Evolutionary conservation across 2,797 vertebrate species (phyloP).

Genomic region (Cirrhinus mrigala): DNA sequence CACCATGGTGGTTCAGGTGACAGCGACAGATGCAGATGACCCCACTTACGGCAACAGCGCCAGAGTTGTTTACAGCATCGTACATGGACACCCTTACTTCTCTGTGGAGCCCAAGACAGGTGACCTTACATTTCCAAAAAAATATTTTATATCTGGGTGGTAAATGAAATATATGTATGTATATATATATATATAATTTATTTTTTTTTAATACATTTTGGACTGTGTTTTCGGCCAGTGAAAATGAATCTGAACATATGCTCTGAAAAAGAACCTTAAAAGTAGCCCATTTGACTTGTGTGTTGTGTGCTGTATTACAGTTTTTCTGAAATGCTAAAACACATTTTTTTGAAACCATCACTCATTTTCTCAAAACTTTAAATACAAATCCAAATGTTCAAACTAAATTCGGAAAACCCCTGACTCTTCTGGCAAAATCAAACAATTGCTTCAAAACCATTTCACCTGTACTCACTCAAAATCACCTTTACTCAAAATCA

Average conservation of each 20-base stretch:
- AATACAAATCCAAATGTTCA: too few species aligned
- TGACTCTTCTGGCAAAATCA: too few species aligned
- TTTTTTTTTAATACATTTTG: too few species aligned
- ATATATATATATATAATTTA: too few species aligned
- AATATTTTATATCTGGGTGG: neutral
- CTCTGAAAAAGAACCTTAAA: neutral
- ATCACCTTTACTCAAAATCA: too few species aligned
- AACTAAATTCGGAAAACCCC: too few species aligned
- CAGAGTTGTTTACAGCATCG: slow-evolving; percentile 94
- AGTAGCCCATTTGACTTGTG: neutral
- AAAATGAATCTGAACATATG: neutral
- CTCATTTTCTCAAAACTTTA: too few species aligned
- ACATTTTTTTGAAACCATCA: too few species aligned
- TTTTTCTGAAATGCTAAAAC: too few species aligned
- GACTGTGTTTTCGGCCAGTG: neutral
- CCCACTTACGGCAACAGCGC: slow-evolving; percentile 88
- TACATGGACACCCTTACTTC: slow-evolving; percentile 96
- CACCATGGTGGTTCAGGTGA: slow-evolving; percentile 95
- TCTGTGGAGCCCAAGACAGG: slow-evolving; percentile 98
- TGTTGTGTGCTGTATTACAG: neutral
- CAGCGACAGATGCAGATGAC: slow-evolving; percentile 85
- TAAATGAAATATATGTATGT: too few species aligned
- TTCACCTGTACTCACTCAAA: too few species aligned
- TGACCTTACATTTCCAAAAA: slow-evolving; percentile 62
- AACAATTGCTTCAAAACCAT: too few species aligned